Conservation (phyloP, 2,113 vertebrate species). For the Dicerorhinus sumatrensis region DNA sequence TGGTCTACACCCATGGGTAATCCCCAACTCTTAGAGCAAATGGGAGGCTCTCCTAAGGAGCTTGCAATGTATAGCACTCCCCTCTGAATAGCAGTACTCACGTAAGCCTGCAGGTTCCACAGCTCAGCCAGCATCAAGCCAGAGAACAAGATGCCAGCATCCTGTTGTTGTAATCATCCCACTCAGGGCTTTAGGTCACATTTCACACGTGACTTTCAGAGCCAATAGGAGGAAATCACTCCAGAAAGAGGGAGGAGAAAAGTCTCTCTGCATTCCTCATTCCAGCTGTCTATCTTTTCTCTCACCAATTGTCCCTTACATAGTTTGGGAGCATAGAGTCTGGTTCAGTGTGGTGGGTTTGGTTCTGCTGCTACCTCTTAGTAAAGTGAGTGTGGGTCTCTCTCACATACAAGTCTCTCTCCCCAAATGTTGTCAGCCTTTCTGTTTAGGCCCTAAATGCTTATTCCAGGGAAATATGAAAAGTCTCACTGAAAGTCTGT, state of each 20-base stretch:
- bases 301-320: not conserved
- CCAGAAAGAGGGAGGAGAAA: not conserved
- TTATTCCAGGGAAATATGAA: not conserved
- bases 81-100: fast-evolving
- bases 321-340: not conserved
- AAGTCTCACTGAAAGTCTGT: not conserved
- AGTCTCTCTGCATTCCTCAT: not conserved
- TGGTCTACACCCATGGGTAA: fast-evolving
- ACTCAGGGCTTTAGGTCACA: not conserved
- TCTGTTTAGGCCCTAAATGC: not conserved
- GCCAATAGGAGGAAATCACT: not conserved
- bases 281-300: not conserved
- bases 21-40: not conserved
- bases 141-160: not conserved
- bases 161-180: not conserved
- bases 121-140: not conserved
- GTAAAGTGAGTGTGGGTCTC: not conserved
- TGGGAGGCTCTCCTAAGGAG: not conserved
- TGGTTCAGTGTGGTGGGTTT: fast-evolving
- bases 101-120: fast-evolving
- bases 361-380: not conserved
- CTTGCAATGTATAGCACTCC: fast-evolving
- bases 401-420: not conserved
- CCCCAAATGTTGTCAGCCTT: not conserved
- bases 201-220: not conserved